Base-by-base conservation (phyloP, 2,888 invertebrate species). In the Maniola hyperantus region DNA sequence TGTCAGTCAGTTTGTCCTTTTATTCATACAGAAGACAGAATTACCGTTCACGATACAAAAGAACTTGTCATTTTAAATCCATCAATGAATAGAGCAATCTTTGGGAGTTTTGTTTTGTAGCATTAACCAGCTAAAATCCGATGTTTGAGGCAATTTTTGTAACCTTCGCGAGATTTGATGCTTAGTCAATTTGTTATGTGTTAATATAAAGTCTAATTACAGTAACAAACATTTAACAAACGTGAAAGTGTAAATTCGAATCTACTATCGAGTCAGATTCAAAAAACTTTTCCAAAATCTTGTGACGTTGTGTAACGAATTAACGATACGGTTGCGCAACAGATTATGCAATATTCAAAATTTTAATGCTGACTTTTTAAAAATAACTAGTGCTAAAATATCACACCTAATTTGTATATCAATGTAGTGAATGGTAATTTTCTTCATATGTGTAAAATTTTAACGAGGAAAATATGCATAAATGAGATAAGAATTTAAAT, bases 221-320 rank as follows among this genome's bases (percentile, higher is more conserved):
- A 11, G 11, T 20, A 18, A 51, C 48, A 48, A 18, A 51, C 48
- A 48, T 48, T 48, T 20, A 18, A 53, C 39, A 55, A 55, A 55
- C 44, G 42, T 44, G 57, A 58, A 58, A 58, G 57, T 58, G 11
- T 15, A 20, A 44, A 42, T 44, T 42, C 57, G 13, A 20, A 55
- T 11, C 26, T 5, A 36, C 55, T 11, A 55, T 6, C 15, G 11
- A 42, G 5, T 39, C 42, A 8, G 26, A 6, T 42, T 58, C 42
- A 10, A 42, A 57, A 58, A 58, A 20, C 42, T 42, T 58, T 58
- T 58, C 57, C 57, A 58, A 58, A 58, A 58, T 42, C 39, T 15
- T 42, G 42, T n/a, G 26, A 20, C n/a, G 13, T 13, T 6, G 11
- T 20, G 11, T 6, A 26, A 4, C n/a, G n/a, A n/a, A n/a, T n/a